Percentiles rank a stretch among this genome's conserved stretches.
phyloP scores from a whole-genome alignment of 1,140 invertebrate species.

The Andrena cerasifolii region DNA sequence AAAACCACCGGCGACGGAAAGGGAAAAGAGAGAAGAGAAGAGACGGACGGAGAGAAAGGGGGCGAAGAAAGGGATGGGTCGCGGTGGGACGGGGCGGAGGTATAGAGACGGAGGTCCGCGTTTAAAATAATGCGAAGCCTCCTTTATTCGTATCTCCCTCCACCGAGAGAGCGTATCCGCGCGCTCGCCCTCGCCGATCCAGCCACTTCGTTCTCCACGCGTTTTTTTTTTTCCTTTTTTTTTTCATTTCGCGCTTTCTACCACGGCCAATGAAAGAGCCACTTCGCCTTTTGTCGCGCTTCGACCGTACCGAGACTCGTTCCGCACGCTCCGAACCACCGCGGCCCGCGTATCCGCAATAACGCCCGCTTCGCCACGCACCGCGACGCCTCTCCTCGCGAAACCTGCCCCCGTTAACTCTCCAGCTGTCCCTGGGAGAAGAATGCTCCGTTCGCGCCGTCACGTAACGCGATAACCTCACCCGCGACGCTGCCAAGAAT shows the following conservation, averaged over 20 bases:
- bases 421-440: too few relatives aligned
- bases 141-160: conserved; percentile 43
- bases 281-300: conserved; percentile 57
- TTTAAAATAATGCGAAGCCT: conserved; percentile 65
- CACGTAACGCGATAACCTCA: too few relatives aligned
- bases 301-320: conserved; percentile 32
- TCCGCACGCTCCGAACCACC: conserved; percentile 32
- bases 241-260: conserved; percentile 59
- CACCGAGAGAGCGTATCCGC: conserved; percentile 9
- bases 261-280: conserved; percentile 64
- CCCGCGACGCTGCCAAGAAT: too few relatives aligned
- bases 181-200: conserved; percentile 8
- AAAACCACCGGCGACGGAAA: conserved; percentile 45
- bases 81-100: too few relatives aligned
- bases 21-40: not conserved
- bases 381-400: not conserved
- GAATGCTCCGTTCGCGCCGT: too few relatives aligned
- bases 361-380: not conserved
- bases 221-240: conserved; percentile 48
- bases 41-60: not conserved
- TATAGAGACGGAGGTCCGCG: conserved; percentile 55
- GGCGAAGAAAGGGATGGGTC: not conserved
- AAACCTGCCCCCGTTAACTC: not conserved
- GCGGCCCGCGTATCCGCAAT: not conserved
- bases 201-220: conserved; percentile 44